These are phyloP conservation scores for Bufo bufo DNA, from an alignment of 2,113 vertebrate genomes.

Conservation along the genomic window DNA sequence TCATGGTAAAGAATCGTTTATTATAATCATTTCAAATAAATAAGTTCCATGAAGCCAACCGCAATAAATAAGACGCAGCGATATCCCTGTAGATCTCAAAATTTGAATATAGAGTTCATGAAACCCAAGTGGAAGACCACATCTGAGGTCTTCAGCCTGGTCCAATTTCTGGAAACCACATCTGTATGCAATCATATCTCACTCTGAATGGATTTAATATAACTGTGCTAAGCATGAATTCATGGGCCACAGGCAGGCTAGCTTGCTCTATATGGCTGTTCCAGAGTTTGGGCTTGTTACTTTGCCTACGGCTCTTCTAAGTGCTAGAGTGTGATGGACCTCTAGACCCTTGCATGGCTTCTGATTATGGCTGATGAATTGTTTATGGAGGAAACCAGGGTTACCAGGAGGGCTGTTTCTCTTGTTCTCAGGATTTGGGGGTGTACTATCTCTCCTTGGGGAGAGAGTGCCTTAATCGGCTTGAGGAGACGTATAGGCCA, in stretches of 20 bases:
- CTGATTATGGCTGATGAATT: background rate
- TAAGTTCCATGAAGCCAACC: slow-evolving; percentile 80
- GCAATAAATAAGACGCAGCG: slow-evolving; percentile 81
- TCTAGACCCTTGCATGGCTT: background rate
- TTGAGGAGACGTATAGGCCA: no score
- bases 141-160: slow-evolving; percentile 74
- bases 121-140: slow-evolving; percentile 78
- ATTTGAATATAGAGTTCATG: slow-evolving; percentile 75
- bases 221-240: slow-evolving; percentile 70
- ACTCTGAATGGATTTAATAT: slow-evolving; percentile 81
- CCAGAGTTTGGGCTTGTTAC: no score
- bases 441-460: no score
- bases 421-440: background rate
- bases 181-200: slow-evolving; percentile 80
- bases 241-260: slow-evolving; percentile 24
- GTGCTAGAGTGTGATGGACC: background rate
- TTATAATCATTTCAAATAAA: slow-evolving; percentile 82
- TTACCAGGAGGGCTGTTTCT: background rate
- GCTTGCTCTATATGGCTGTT: background rate
- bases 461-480: no score
- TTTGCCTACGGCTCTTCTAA: background rate
- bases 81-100: slow-evolving; percentile 73
- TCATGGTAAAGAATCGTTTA: slow-evolving; percentile 79
- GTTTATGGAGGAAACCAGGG: background rate
- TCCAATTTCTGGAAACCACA: slow-evolving; percentile 73